These are phyloP conservation scores for Apocrypta bakeri DNA, from an alignment of 1,140 invertebrate species.

Conservation along the genomic window DNA sequence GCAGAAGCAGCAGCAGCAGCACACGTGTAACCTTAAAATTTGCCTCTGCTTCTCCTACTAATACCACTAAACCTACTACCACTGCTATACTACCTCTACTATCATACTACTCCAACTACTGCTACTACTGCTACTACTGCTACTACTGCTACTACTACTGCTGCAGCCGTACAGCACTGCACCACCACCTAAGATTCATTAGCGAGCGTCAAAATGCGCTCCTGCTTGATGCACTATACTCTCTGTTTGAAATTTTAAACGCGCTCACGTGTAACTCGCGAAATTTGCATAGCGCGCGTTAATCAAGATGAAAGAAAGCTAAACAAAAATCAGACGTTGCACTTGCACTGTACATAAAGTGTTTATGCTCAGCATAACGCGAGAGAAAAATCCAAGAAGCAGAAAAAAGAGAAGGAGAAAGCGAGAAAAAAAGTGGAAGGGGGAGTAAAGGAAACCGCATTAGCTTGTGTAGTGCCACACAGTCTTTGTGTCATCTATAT, in stretches of 20 bases:
- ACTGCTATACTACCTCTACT: too few relatives aligned
- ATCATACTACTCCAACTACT: too few relatives aligned
- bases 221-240: not conserved
- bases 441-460: not conserved
- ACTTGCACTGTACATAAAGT: not conserved
- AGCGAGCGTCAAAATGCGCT: slow-evolving; percentile 38
- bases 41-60: not conserved
- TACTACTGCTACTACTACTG: too few relatives aligned
- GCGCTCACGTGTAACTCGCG: slow-evolving; percentile 16
- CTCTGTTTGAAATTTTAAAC: slow-evolving; percentile 45
- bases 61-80: too few relatives aligned
- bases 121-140: not conserved
- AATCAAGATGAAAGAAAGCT: slow-evolving; percentile 49
- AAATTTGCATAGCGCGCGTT: slow-evolving; percentile 49
- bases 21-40: slow-evolving; percentile 22
- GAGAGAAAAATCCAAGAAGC: not conserved
- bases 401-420: not conserved
- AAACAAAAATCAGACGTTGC: slow-evolving; percentile 13
- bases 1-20: not conserved
- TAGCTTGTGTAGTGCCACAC: too few relatives aligned
- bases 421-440: not conserved
- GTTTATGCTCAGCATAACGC: not conserved
- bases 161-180: too few relatives aligned
- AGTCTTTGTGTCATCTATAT: too few relatives aligned
- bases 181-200: slow-evolving; percentile 37